Percentiles rank a stretch among this genome's conserved stretches.
Conservation (phyloP, 2,888 invertebrate genomes). For the Amphipyra berbera region DNA sequence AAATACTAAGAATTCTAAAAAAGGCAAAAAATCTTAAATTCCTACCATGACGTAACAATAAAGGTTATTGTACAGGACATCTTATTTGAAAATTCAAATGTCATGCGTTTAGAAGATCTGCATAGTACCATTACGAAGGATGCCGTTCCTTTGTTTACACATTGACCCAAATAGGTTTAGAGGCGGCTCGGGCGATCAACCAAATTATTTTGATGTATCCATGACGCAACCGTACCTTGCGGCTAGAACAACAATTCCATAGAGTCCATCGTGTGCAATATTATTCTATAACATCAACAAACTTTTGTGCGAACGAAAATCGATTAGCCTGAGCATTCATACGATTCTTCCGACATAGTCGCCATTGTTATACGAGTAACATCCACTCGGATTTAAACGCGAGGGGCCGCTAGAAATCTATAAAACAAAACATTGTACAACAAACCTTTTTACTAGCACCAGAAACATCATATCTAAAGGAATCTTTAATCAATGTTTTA, state of each 20-base stretch:
- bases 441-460: not conserved
- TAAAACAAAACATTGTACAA: not conserved
- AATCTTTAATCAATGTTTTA: conserved; percentile 49
- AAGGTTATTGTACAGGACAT: not conserved
- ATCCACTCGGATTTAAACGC: not conserved
- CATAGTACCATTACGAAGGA: not conserved
- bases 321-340: conserved; percentile 1
- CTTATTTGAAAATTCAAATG: not conserved
- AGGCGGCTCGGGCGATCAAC: conserved; percentile 16
- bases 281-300: not conserved
- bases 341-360: not conserved
- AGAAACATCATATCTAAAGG: conserved; percentile 8
- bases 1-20: not conserved
- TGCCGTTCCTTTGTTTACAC: conserved; percentile 40
- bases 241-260: conserved; percentile 5
- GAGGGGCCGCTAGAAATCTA: not conserved
- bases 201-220: conserved; percentile 34
- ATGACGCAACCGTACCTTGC: conserved; percentile 27
- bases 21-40: no score
- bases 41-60: not conserved
- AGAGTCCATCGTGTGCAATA: not conserved
- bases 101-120: not conserved
- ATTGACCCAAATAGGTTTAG: conserved; percentile 40
- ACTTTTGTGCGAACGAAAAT: not conserved
- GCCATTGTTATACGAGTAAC: not conserved